Conservation (phyloP, 2,797 vertebrate species). For the Manis pentadactyla region DNA sequence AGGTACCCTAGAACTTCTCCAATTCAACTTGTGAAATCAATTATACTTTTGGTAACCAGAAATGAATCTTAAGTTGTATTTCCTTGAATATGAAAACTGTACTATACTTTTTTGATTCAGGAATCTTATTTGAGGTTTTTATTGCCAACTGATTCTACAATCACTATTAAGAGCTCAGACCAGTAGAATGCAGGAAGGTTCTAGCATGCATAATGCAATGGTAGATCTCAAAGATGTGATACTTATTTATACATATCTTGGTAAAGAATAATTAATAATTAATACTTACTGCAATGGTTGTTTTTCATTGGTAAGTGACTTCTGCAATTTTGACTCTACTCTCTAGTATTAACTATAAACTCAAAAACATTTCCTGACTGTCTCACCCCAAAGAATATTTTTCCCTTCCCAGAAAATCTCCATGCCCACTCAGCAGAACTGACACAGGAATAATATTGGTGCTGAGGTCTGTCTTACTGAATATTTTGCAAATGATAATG, state of each 20-base stretch:
- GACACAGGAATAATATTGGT: not conserved
- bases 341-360: not conserved
- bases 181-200: not conserved
- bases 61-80: not conserved
- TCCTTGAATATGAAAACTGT: not conserved
- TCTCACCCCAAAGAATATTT: not conserved
- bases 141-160: not conserved
- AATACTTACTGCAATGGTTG: not conserved
- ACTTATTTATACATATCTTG: not conserved
- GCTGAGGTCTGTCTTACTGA: not conserved
- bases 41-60: not conserved
- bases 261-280: not conserved
- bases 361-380: not conserved
- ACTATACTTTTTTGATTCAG: not conserved
- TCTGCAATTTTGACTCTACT: not conserved
- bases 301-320: not conserved
- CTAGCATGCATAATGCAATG: not conserved
- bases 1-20: not conserved
- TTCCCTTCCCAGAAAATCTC: not conserved
- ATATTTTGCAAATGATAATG: slow-evolving; percentile 4
- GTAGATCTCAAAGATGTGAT: not conserved
- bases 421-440: not conserved
- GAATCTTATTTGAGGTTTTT: not conserved
- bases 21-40: not conserved
- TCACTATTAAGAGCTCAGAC: not conserved